phyloP scores from a whole-genome alignment of 1,140 invertebrate species.

The Gryon sp. region DNA sequence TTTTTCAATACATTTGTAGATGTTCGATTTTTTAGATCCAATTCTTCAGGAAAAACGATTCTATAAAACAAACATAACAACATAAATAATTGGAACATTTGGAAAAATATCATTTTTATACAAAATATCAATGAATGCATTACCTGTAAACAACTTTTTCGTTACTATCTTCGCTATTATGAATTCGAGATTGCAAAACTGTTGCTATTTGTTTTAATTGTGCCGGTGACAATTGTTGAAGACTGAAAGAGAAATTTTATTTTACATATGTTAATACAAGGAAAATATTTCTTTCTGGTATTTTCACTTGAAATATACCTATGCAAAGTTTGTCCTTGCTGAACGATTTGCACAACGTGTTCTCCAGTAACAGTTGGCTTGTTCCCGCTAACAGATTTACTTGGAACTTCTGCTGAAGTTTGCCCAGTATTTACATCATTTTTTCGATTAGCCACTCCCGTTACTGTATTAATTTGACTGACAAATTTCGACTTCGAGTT shows the following conservation, averaged over 20 bases:
- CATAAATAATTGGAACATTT: no score
- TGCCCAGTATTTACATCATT: slow-evolving; percentile 1
- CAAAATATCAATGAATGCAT: no score
- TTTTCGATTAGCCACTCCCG: slow-evolving; percentile 1
- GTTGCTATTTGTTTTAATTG: slow-evolving; percentile 84
- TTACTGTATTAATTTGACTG: slow-evolving; percentile 38
- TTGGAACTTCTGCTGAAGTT: background rate
- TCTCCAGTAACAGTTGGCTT: slow-evolving; percentile 81
- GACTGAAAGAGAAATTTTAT: slow-evolving; percentile 70
- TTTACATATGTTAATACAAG: background rate
- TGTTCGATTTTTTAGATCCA: slow-evolving; percentile 68
- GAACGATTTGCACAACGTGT: slow-evolving; percentile 84
- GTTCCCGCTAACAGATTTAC: slow-evolving; percentile 41
- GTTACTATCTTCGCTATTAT: slow-evolving; percentile 75
- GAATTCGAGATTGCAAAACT: slow-evolving; percentile 80
- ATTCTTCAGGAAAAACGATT: slow-evolving; percentile 78
- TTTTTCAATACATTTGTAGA: slow-evolving; percentile 66
- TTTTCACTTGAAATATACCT: slow-evolving; percentile 66
- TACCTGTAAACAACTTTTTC: slow-evolving; percentile 83
- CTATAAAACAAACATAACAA: slow-evolving; percentile 53
- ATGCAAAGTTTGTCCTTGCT: slow-evolving; percentile 81
- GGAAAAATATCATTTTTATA: no score
- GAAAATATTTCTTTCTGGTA: no score
- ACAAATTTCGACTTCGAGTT: slow-evolving; percentile 55
- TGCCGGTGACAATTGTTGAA: slow-evolving; percentile 81